Evolutionary conservation across 2,113 vertebrate genomes (phyloP), one percentile per base, ranked within the genome.

Genomic region (Aleadryas rufinucha): DNA sequence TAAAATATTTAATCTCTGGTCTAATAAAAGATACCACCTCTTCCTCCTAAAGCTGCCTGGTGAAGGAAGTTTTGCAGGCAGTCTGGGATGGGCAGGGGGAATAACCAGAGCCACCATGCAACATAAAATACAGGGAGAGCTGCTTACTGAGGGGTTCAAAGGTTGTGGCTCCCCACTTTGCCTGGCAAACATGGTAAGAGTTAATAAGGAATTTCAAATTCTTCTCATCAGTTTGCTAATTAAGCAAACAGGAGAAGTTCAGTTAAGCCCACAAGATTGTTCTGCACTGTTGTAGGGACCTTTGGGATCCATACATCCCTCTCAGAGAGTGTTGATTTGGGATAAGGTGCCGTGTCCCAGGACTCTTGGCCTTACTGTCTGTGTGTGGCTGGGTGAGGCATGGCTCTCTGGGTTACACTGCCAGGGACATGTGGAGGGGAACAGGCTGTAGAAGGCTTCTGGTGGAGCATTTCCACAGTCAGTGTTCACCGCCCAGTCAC

Each of bases 11-110:
- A 69, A 81, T 77, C 22, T 72, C 81, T 91, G 13, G 1, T 87
- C 74, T 90, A 84, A 90, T 66, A 75, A 84, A 93, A 89, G 90
- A 54, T 63, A 59, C 74, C 82, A 45, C 52, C 85, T 91, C 65
- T 84, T 81, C 84, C 42, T 91, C 64, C 74, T 84, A 30, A 77
- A 77, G 54, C 64, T 86, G 54, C 26, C 19, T 70, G 22, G 33
- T 78, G 42, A 20, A 63, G 54, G 57, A 11, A 57, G 27, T 83
- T 91, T 54, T 89, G 47, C 30, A 76, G 74, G 66, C 2, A 3
- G 17, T 42, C 16, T 86, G 47, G n/a, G 64, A 26, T 10, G 21
- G 42, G 61, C 50, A 75, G 14, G 75, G 17, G 37, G 31, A 41
- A 30, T 59, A 76, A 72, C 13, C 10, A n/a, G 39, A 75, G 30